phyloP scores from a whole-genome alignment of 2,797 vertebrate species.

The Rhodeus uyekii region DNA sequence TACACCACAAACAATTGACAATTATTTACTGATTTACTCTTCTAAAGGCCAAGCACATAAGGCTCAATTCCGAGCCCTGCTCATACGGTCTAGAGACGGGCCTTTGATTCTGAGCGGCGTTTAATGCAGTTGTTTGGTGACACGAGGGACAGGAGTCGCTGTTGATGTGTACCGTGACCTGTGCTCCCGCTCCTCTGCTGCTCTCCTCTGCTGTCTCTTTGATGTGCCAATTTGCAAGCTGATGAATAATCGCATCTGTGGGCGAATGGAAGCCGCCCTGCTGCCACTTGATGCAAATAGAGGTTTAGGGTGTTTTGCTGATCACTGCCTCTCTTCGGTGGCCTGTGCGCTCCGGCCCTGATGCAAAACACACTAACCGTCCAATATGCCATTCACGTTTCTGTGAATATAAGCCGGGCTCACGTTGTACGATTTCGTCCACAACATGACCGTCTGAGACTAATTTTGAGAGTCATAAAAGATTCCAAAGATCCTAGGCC shows the following conservation, averaged over 20 bases:
- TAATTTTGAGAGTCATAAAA: background rate
- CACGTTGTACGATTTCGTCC: background rate
- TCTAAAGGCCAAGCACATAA: too few relatives aligned
- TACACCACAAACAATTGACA: too few relatives aligned
- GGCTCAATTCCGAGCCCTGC: too few relatives aligned
- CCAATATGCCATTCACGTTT: conserved; percentile 17
- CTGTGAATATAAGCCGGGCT: conserved; percentile 71
- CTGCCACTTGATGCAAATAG: conserved; percentile 73
- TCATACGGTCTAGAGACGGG: background rate
- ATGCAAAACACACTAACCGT: conserved; percentile 63
- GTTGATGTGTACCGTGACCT: conserved; percentile 27
- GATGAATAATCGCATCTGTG: conserved; percentile 84
- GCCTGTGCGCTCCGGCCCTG: conserved; percentile 69
- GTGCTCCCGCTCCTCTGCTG: conserved; percentile 60
- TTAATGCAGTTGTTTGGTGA: conserved; percentile 22
- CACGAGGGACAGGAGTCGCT: conserved; percentile 1
- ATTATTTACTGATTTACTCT: too few relatives aligned
- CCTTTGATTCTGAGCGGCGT: background rate
- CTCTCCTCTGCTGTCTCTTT: conserved; percentile 78
- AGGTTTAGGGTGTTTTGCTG: conserved; percentile 15
- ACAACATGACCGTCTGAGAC: background rate
- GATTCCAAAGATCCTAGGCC: too few relatives aligned
- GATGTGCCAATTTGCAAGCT: conserved; percentile 83
- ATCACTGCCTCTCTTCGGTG: conserved; percentile 61
- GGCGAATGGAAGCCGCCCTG: conserved; percentile 75